These are phyloP conservation scores for Equus przewalskii DNA, from an alignment of 2,113 vertebrate species.

Conservation along the genomic window DNA sequence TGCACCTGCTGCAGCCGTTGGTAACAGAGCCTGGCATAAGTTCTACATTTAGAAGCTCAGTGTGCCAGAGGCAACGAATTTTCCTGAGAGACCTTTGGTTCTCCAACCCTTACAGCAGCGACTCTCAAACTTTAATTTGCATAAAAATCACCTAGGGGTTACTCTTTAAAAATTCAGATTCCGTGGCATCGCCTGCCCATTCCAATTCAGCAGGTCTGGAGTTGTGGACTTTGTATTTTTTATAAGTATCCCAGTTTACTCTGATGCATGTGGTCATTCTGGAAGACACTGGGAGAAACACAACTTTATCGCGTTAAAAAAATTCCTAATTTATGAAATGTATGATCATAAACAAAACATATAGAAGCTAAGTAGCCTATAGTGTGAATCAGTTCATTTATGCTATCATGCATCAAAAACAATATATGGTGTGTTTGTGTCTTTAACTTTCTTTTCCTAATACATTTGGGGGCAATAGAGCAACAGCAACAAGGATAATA, in stretches of 20 bases:
- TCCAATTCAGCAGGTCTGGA: neutral
- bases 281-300: neutral
- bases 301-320: neutral
- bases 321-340: neutral
- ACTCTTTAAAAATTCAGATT: slow-evolving; percentile 60
- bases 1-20: neutral
- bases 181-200: neutral
- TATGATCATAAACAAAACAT: neutral
- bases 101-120: slow-evolving; percentile 2
- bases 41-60: neutral
- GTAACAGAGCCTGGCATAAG: neutral
- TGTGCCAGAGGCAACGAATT: slow-evolving; percentile 65
- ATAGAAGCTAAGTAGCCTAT: neutral
- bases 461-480: neutral
- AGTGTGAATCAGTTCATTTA: fast-evolving
- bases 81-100: slow-evolving; percentile 62
- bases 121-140: slow-evolving; percentile 57
- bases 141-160: slow-evolving; percentile 38
- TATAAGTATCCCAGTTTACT: neutral
- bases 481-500: neutral
- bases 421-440: neutral
- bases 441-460: neutral
- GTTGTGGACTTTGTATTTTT: slow-evolving; percentile 10
- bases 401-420: neutral
- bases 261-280: neutral